Conservation (phyloP, 2,888 invertebrate genomes). For the Coleophora deauratella region DNA sequence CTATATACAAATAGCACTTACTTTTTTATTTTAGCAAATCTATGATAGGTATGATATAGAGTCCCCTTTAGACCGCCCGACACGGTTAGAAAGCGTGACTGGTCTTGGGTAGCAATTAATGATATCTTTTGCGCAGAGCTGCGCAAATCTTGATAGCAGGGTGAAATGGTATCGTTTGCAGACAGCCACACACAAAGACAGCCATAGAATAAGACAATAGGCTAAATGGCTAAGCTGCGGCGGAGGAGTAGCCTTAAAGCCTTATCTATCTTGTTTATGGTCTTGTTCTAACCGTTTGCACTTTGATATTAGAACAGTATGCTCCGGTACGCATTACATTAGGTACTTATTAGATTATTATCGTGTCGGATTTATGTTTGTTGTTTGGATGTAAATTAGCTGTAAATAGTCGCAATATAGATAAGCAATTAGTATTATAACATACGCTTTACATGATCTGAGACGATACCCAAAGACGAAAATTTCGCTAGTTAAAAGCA, state of each 20-base stretch:
- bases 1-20: too few relatives aligned
- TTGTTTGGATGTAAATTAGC: not conserved
- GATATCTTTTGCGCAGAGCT: slow-evolving; percentile 12
- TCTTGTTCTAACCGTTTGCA: not conserved
- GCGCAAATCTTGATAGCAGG: slow-evolving; percentile 35
- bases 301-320: not conserved
- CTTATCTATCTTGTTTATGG: slow-evolving; percentile 16
- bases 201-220: slow-evolving; percentile 2
- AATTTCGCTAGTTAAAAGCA: too few relatives aligned
- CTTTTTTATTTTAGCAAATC: too few relatives aligned
- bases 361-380: not conserved
- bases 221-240: not conserved
- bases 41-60: slow-evolving; percentile 8
- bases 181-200: too few relatives aligned
- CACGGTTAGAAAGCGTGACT: slow-evolving; percentile 11
- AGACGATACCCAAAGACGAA: too few relatives aligned
- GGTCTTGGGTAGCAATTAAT: slow-evolving; percentile 12
- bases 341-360: not conserved
- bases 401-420: not conserved
- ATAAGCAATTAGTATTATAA: too few relatives aligned
- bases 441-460: too few relatives aligned
- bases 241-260: slow-evolving; percentile 1
- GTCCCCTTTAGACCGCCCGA: not conserved
- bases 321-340: too few relatives aligned
- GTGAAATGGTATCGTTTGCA: slow-evolving; percentile 37